A percentile compares a stretch with the other conserved stretches of the same genome.
Conservation (phyloP, 2,113 vertebrate genomes). For the Microtus oregoni region DNA sequence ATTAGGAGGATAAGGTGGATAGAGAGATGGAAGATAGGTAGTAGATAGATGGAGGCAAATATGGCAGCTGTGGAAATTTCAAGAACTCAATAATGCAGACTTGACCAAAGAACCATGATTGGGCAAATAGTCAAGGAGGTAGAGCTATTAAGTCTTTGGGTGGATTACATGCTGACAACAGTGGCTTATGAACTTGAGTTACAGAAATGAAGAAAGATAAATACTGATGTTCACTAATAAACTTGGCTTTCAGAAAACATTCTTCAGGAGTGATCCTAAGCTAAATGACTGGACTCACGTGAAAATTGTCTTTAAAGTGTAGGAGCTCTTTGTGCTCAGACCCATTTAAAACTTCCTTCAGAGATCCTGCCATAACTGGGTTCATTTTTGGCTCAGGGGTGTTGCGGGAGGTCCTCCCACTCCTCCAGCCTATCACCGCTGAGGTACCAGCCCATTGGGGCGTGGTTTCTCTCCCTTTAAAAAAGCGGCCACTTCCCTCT, state of each 20-base stretch:
- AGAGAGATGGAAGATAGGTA: not conserved
- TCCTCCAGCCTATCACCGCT: no score
- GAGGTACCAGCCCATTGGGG: no score
- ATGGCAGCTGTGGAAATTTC: not conserved
- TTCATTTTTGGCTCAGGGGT: not conserved
- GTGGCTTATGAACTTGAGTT: not conserved
- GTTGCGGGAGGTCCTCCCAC: no score
- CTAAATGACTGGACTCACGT: not conserved
- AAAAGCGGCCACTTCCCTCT: no score
- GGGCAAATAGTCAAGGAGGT: not conserved
- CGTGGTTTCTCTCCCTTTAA: no score
- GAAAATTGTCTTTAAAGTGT: not conserved
- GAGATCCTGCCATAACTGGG: not conserved
- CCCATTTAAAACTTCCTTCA: not conserved
- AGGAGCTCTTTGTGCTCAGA: not conserved
- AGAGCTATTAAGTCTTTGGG: not conserved
- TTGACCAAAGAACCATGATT: not conserved
- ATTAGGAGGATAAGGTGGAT: not conserved
- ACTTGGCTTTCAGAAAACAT: not conserved
- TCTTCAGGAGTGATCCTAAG: not conserved
- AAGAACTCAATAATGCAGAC: not conserved
- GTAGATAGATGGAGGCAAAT: not conserved
- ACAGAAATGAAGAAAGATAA: not conserved
- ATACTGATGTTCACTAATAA: not conserved
- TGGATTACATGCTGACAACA: not conserved